A percentile compares a stretch with the other conserved stretches of the same genome.
Evolutionary conservation across 2,888 invertebrate genomes (phyloP).

Genomic region (Hydraecia micacea): DNA sequence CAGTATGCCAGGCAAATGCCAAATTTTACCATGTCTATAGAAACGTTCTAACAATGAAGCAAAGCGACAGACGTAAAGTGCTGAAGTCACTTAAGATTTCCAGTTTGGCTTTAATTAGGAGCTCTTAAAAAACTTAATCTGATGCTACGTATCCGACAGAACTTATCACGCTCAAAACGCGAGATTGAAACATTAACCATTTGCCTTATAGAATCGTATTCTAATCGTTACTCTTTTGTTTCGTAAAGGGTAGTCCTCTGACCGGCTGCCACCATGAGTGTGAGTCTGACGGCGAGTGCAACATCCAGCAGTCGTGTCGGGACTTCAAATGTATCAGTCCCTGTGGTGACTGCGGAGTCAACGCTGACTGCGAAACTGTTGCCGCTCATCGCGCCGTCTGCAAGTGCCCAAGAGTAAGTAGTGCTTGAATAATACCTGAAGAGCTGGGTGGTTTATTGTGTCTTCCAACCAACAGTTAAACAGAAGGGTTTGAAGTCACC

Average conservation of each 20-base stretch:
- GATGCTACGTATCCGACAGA: too few species aligned
- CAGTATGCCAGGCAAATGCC: background rate
- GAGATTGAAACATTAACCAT: background rate
- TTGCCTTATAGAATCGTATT: background rate
- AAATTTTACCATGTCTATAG: background rate
- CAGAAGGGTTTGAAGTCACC: background rate
- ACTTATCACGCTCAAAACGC: background rate
- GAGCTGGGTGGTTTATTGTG: background rate
- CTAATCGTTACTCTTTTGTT: background rate
- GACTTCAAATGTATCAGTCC: constrained; percentile 94
- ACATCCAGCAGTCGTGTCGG: constrained; percentile 92
- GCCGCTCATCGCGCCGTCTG: constrained; percentile 94
- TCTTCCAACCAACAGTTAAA: background rate
- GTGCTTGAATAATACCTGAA: background rate
- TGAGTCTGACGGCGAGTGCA: constrained; percentile 94
- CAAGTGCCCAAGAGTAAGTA: constrained; percentile 93
- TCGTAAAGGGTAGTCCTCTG: constrained; percentile 93
- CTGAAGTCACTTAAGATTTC: background rate
- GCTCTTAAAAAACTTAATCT: background rate
- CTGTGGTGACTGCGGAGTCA: constrained; percentile 94
- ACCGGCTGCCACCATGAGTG: constrained; percentile 95
- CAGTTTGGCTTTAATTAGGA: background rate
- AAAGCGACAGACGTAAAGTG: background rate
- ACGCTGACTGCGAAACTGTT: constrained; percentile 94
- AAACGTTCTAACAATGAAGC: background rate